Evolutionary conservation across 2,113 vertebrate genomes (phyloP), one percentile per base, ranked within the genome.

Genomic region (Macquaria australasica): DNA sequence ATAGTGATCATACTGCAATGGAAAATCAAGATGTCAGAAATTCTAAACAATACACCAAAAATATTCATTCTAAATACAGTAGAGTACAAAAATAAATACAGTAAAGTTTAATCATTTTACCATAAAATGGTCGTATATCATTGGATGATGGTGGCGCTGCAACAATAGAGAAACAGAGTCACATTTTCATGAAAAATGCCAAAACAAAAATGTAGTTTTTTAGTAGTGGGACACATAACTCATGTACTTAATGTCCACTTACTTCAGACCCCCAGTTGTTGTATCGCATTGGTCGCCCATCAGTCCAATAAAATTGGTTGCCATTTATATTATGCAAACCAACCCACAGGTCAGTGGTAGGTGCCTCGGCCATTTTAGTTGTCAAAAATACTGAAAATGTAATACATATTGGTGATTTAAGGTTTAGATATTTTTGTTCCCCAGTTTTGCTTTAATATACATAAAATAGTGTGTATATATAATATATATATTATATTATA

Each of bases 291-390:
- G 86, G 91, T 63, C 67, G 95, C n/a, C 97, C 97, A 70, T 96
- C 95, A 15, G 97, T 97, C 97, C 97, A 98, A 37, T 96, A 94
- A 81, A 96, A 94, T 79, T 37, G 94, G 93, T 28, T 83, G 48
- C 72, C 95, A 95, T 89, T 41, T 56, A 95, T 45, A 73, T 96
- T 96, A 80, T 96, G 96, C 86, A 98, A 79, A 81, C 97, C 97
- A 87, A 93, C 97, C 97, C 97, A 98, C 11, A 91, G 77, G 87
- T 96, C 91, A 34, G 73, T 78, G 25, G 21, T 60, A 53, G 93
- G 93, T 53, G 91, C 88, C 69, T 64, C 41, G 0, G 87, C 90
- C 85, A 97, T 92, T 6, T 92, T 89, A 66, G 92, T 94, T 3
- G 91, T 96, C 68, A 97, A 79, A 79, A 97, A 97, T 1, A 63